phyloP scores from a whole-genome alignment of 2,113 vertebrate species.

The Cavia aperea region DNA sequence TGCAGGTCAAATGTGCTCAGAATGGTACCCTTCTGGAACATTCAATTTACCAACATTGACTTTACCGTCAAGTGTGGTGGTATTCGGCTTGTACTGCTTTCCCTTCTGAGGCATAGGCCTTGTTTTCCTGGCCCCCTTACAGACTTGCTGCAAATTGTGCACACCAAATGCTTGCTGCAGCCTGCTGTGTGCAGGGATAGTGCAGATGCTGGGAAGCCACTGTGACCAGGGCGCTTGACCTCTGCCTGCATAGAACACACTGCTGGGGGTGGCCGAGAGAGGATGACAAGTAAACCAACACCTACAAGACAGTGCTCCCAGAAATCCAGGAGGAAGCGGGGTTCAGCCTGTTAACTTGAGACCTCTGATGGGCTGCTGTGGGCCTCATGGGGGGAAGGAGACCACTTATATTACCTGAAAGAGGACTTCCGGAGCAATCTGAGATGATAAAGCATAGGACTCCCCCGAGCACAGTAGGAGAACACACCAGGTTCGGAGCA shows the following conservation, averaged over 20 bases:
- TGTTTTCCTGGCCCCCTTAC: neutral
- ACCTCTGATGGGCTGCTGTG: neutral
- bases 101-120: neutral
- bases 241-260: neutral
- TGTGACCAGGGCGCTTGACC: neutral
- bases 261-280: neutral
- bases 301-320: neutral
- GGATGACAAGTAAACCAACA: neutral
- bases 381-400: neutral
- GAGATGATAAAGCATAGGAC: neutral
- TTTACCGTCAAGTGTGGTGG: neutral
- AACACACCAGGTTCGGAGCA: neutral
- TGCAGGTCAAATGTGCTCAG: neutral
- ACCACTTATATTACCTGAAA: neutral
- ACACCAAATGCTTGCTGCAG: neutral
- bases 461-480: neutral
- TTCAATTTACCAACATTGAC: neutral
- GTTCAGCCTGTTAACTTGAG: neutral
- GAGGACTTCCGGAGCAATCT: neutral
- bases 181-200: neutral
- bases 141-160: neutral
- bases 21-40: neutral
- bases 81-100: neutral
- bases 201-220: neutral
- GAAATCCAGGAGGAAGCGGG: neutral